Evolutionary conservation across 2,797 vertebrate species (phyloP).

Genomic region (Tolypeutes matacus): DNA sequence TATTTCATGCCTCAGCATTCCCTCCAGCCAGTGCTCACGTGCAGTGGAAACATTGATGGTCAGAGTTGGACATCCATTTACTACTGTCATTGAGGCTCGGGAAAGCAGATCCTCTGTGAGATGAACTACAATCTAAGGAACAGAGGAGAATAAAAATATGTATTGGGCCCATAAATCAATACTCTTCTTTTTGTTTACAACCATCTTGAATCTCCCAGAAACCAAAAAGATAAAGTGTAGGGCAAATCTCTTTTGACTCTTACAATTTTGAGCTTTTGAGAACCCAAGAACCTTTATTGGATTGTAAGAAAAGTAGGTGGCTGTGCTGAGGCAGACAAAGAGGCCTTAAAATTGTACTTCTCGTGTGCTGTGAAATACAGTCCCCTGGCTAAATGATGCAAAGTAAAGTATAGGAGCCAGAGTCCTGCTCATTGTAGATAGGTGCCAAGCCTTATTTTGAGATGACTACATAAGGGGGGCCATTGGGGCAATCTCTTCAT

Average conservation of each 20-base stretch:
- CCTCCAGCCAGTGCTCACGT: conserved; percentile 96
- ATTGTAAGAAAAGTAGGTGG: neutral
- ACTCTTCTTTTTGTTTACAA: neutral
- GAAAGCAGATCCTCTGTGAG: conserved; percentile 96
- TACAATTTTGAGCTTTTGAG: neutral
- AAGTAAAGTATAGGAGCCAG: too few relatives aligned
- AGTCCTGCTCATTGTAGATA: neutral
- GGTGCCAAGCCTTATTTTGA: neutral
- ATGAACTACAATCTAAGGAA: conserved; percentile 93
- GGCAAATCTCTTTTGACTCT: neutral
- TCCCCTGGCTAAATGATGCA: neutral
- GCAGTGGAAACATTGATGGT: conserved; percentile 95
- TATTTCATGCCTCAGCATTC: conserved; percentile 97
- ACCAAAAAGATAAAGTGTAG: neutral
- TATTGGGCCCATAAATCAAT: neutral
- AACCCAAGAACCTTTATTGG: neutral
- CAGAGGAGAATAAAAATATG: conserved; percentile 14
- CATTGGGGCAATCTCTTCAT: neutral
- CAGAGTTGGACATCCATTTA: conserved; percentile 94
- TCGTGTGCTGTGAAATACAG: neutral
- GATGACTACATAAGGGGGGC: neutral
- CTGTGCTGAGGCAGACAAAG: neutral
- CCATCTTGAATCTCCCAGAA: neutral
- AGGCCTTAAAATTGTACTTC: neutral
- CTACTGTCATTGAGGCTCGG: conserved; percentile 96